Evolutionary conservation across 2,113 vertebrate species (phyloP).

Genomic region (Apodemus speciosus): DNA sequence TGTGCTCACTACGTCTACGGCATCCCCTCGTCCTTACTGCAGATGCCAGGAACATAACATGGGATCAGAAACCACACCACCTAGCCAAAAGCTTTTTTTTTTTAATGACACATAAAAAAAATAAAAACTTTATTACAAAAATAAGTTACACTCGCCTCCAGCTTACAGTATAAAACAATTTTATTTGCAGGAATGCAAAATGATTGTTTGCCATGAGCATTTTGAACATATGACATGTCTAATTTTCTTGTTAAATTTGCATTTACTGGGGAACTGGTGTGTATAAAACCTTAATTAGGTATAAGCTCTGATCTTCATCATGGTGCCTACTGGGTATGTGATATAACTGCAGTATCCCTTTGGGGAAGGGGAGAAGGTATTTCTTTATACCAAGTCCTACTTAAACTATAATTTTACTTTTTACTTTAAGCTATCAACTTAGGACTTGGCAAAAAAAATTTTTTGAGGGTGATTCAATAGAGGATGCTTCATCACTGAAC

Average conservation of each 20-base stretch:
- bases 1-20: background rate
- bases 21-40: background rate
- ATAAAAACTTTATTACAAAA: slow-evolving; percentile 99
- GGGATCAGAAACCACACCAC: background rate
- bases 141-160: slow-evolving; percentile 99
- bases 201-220: slow-evolving; percentile 98
- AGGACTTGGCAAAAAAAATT: slow-evolving; percentile 83
- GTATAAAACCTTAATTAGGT: slow-evolving; percentile 92
- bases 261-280: slow-evolving; percentile 92
- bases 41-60: background rate
- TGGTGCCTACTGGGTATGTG: slow-evolving; percentile 91
- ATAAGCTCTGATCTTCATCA: slow-evolving; percentile 88
- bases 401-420: slow-evolving; percentile 83
- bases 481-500: slow-evolving; percentile 90
- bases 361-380: slow-evolving; percentile 86
- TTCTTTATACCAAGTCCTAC: slow-evolving; percentile 85
- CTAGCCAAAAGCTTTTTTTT: background rate
- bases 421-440: slow-evolving; percentile 84
- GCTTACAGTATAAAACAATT: slow-evolving; percentile 99
- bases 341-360: slow-evolving; percentile 86
- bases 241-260: slow-evolving; percentile 93
- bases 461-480: slow-evolving; percentile 87
- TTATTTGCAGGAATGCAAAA: slow-evolving; percentile 99
- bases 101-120: slow-evolving; percentile 95
- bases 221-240: slow-evolving; percentile 99